Evolutionary conservation across 1,140 invertebrate genomes (phyloP).

Genomic region (Orius insidiosus): DNA sequence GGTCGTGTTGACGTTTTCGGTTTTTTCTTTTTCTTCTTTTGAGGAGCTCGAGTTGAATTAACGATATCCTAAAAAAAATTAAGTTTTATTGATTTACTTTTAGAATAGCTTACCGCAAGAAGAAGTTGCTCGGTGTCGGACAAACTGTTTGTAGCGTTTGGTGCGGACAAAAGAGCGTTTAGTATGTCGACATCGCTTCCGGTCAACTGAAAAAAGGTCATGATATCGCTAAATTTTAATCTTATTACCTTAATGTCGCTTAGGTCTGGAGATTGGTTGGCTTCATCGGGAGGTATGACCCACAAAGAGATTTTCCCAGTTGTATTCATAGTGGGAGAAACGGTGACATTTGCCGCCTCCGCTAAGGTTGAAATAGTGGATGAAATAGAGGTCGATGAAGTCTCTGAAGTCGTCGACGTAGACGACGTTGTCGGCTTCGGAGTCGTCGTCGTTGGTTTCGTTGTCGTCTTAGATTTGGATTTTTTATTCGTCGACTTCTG

Average conservation of each 20-base stretch:
- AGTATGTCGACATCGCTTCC: constrained; percentile 15
- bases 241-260: not conserved
- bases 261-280: constrained; percentile 5
- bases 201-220: constrained; percentile 9
- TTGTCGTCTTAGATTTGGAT: too few relatives aligned
- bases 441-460: not conserved
- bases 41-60: constrained; percentile 10
- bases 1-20: constrained; percentile 10
- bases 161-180: constrained; percentile 16
- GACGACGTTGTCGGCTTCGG: not conserved
- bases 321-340: constrained; percentile 4
- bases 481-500: constrained; percentile 7
- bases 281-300: constrained; percentile 17
- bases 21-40: constrained; percentile 16
- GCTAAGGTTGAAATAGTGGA: not conserved
- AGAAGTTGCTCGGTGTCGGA: constrained; percentile 17
- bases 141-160: constrained; percentile 8
- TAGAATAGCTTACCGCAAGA: constrained; percentile 15
- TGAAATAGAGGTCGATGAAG: not conserved
- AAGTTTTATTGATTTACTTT: too few relatives aligned
- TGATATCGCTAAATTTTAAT: not conserved
- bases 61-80: constrained; percentile 12
- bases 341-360: constrained; percentile 1
- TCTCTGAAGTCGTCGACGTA: constrained; percentile 3
- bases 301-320: constrained; percentile 19